These are phyloP conservation scores for Ichneumoninae sp. DNA, from an alignment of 2,888 invertebrate genomes.

Conservation along the genomic window DNA sequence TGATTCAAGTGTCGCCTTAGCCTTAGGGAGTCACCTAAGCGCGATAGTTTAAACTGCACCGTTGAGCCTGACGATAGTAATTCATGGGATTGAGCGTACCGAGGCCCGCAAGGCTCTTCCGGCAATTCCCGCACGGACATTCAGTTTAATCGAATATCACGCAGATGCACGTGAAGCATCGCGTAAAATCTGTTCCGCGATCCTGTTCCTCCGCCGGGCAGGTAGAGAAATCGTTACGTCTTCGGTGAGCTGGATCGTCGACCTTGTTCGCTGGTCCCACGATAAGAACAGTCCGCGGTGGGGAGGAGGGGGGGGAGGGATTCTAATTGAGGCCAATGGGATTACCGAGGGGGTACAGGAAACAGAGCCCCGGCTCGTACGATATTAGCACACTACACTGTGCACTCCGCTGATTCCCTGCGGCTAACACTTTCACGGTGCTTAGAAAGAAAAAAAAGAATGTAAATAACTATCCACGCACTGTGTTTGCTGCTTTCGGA, in stretches of 20 bases:
- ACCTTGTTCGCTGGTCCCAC: slow-evolving; percentile 64
- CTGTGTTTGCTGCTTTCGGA: slow-evolving; percentile 6
- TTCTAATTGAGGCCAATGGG: slow-evolving; percentile 70
- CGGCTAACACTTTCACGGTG: slow-evolving; percentile 24
- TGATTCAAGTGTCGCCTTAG: neutral
- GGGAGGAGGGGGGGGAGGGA: slow-evolving; percentile 17
- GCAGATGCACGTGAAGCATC: neutral
- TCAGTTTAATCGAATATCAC: neutral
- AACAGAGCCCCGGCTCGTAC: slow-evolving; percentile 60
- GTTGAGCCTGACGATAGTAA: slow-evolving; percentile 6
- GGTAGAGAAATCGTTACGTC: slow-evolving; percentile 32
- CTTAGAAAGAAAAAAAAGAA: slow-evolving; percentile 21
- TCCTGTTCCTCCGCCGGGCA: neutral
- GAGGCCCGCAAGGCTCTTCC: neutral
- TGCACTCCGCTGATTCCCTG: slow-evolving; percentile 6
- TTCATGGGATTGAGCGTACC: neutral
- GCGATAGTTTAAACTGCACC: slow-evolving; percentile 14
- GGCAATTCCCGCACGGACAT: neutral
- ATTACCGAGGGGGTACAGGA: slow-evolving; percentile 66
- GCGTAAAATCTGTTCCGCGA: neutral
- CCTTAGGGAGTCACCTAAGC: neutral
- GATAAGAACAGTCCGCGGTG: slow-evolving; percentile 58
- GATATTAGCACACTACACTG: slow-evolving; percentile 50
- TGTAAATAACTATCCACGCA: slow-evolving; percentile 19
- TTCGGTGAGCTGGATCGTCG: slow-evolving; percentile 26